Evolutionary conservation across 1,140 invertebrate genomes (phyloP), one percentile per base, ranked within the genome.

Genomic region (Lepidurus arcticus): DNA sequence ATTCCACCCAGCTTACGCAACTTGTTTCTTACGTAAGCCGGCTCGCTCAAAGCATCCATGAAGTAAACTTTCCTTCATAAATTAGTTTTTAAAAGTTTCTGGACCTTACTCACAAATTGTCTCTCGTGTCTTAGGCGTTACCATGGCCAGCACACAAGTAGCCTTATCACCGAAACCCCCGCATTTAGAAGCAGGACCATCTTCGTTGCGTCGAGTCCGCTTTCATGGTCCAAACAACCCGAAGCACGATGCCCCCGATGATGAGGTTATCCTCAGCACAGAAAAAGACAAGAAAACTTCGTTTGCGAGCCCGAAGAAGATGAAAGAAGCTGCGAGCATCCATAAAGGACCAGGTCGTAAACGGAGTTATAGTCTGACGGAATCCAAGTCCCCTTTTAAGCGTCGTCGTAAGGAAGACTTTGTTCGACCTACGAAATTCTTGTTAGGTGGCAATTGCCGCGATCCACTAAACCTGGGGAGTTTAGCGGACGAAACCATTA

Each of bases 401-500:
- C 65, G 77, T 42, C 45, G 77, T 73, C 77, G 77, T 65, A 78
- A 78, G 24, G 78, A 79, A 13, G 75, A 76, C 7, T 80, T 79
- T 74, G 91, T 94, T 80, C 90, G 94, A 44, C 94, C 95, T 0
- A 96, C 94, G 3, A 97, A 97, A 85, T 98, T 98, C 87, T 86
- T 98, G 7, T 87, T 98, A 1, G 96, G 96, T 75, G 96, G 96
- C 24, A 98, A 96, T 84, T 97, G 97, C 81, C 92, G 91, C 80
- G 96, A 98, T 87, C 96, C 96, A 0, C 85, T 98, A 11, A 98
- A 98, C 87, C 86, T 98, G 76, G 95, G 95, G 82, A 95, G 95
- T 84, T 87, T 98, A 82, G 92, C 94, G 84, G 91, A 95, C 86
- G 94, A 95, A 84, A 92, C 94, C 84, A 89, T 94, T 9, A 93